These are phyloP conservation scores for Drosophila leonis DNA, from an alignment of 2,888 invertebrate species.

Conservation along the genomic window DNA sequence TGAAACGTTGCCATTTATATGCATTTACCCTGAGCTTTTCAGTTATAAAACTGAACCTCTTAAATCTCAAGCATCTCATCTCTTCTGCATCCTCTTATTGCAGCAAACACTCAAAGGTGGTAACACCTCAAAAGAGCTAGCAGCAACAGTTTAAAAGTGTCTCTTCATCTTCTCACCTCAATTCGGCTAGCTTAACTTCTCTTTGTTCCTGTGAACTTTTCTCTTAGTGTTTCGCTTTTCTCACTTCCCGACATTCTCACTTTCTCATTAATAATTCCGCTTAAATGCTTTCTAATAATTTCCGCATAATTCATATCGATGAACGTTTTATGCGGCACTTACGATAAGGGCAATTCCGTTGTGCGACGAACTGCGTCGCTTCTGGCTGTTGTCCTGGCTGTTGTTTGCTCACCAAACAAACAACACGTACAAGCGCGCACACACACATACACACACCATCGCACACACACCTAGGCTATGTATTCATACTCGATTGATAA, in stretches of 20 bases:
- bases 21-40: not conserved
- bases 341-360: conserved; percentile 64
- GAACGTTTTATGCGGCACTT: conserved; percentile 77
- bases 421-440: conserved; percentile 54
- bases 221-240: not conserved
- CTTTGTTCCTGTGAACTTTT: conserved; percentile 6
- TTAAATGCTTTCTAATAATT: conserved; percentile 81
- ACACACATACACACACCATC: conserved; percentile 33
- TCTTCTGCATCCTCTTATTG: not conserved
- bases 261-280: conserved; percentile 78
- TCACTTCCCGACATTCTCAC: conserved; percentile 17
- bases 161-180: conserved; percentile 42
- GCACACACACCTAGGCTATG: conserved; percentile 48
- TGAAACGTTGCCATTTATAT: not conserved
- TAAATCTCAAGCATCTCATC: not conserved
- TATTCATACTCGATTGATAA: conserved; percentile 79
- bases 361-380: conserved; percentile 26
- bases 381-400: conserved; percentile 40
- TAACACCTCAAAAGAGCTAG: conserved; percentile 11
- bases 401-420: conserved; percentile 70
- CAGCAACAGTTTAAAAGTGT: conserved; percentile 17
- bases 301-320: conserved; percentile 78
- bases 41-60: not conserved
- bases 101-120: not conserved
- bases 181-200: not conserved